Conservation (phyloP, 1,140 invertebrate genomes). For the Carposina sasakii region DNA sequence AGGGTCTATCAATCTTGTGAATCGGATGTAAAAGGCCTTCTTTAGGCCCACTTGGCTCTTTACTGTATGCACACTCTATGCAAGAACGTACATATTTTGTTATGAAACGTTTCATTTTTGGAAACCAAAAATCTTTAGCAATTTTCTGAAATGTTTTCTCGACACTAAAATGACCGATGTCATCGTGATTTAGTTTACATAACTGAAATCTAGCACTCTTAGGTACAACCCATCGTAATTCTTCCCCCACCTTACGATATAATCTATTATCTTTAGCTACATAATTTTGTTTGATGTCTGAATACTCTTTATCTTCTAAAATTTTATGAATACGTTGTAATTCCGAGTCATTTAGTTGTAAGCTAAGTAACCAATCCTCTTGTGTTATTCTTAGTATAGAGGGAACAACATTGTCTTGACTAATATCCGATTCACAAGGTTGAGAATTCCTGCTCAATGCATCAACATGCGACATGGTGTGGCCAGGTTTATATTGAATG, state of each 20-base stretch:
- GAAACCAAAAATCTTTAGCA: conserved; percentile 16
- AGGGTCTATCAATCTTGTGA: not conserved
- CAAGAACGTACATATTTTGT: conserved; percentile 15
- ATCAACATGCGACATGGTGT: conserved; percentile 32
- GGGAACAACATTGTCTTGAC: conserved; percentile 17
- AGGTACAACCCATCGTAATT: conserved; percentile 33
- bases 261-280: conserved; percentile 12
- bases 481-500: conserved; percentile 28
- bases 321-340: conserved; percentile 10
- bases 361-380: conserved; percentile 25
- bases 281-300: conserved; percentile 18
- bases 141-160: conserved; percentile 26
- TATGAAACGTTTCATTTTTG: conserved; percentile 15
- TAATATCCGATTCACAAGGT: conserved; percentile 1
- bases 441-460: conserved; percentile 29
- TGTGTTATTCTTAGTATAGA: conserved; percentile 18
- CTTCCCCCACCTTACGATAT: conserved; percentile 21
- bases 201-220: conserved; percentile 29
- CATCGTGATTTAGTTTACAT: conserved; percentile 38
- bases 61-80: conserved; percentile 13
- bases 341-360: conserved; percentile 13
- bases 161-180: conserved; percentile 35
- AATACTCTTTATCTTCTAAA: conserved; percentile 17
- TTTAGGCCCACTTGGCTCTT: conserved; percentile 1
- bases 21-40: conserved; percentile 7